Evolutionary conservation across 2,113 vertebrate species (phyloP).

Genomic region (Hylia prasina): DNA sequence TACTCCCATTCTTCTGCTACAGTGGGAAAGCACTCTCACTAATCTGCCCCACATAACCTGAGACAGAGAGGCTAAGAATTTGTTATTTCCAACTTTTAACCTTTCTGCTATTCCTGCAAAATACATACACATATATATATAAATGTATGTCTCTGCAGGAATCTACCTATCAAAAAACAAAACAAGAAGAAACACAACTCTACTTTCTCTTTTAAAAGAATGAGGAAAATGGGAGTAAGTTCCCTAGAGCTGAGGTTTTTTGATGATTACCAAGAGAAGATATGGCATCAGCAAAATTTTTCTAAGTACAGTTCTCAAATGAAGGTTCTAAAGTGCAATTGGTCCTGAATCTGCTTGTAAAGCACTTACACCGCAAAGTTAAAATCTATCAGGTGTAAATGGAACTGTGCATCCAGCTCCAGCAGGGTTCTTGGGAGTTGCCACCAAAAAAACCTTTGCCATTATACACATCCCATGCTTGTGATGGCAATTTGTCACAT

Average conservation of each 20-base stretch:
- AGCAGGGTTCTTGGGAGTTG: not conserved
- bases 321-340: not conserved
- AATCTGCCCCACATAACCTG: not conserved
- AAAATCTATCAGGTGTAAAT: not conserved
- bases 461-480: not conserved
- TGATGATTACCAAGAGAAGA: not conserved
- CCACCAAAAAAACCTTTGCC: not conserved
- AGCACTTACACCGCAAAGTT: not conserved
- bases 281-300: not conserved
- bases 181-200: not conserved
- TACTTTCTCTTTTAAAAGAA: not conserved
- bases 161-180: not conserved
- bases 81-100: not conserved
- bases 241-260: rapidly evolving
- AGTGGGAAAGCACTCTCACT: not conserved
- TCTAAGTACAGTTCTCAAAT: not conserved
- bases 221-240: not conserved
- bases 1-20: not conserved
- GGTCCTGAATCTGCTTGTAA: not conserved
- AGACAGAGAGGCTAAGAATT: not conserved
- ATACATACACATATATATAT: rapidly evolving
- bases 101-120: not conserved
- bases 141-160: not conserved
- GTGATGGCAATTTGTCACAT: conserved; percentile 28
- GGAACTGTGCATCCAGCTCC: not conserved